Evolutionary conservation across 2,113 vertebrate genomes (phyloP), one percentile per base, ranked within the genome.

Genomic region (Patagioenas fasciata): DNA sequence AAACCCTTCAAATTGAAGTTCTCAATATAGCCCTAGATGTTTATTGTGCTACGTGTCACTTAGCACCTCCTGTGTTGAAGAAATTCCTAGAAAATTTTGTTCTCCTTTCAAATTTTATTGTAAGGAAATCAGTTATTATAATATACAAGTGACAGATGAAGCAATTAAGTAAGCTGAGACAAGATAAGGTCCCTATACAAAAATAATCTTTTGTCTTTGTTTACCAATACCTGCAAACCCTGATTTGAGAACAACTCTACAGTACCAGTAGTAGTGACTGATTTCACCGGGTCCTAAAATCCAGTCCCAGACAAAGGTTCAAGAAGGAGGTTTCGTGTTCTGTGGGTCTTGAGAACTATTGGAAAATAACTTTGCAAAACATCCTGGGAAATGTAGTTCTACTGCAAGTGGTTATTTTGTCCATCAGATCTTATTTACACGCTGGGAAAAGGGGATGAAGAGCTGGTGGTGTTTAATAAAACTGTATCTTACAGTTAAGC

Each of bases 311-410:
- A 50, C 8, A 69, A 47, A 42, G 4, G 5, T 87, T 87, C 36
- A 47, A 50, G 84, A 72, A 53, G 4, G 4, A 50, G 4, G 4
- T 74, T 84, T 87, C 48, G 29, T 64, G 7, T 80, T 57, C 11
- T 1, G 15, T 42, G 25, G n/a, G 10, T 50, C 25, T 72, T 73
- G 64, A 83, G 50, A 85, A 4, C 10, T 51, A n/a, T 20, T 75
- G 56, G 44, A 82, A 88, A 88, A n/a, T 18, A n/a, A 57, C 21
- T 77, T 77, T 81, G 26, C 28, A 50, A 56, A 74, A n/a, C 17
- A 53, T 26, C 28, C 23, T 86, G 80, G 44, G 80, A 94, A 89
- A 73, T 34, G n/a, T 56, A 77, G 64, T 89, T 78, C 36, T 48
- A 15, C 11, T 25, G n/a, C 21, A 72, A 50, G 48, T 38, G 12